A percentile compares a stretch with the other conserved stretches of the same genome.
These are phyloP conservation scores for Gallirallus australis DNA, from an alignment of 2,797 vertebrate genomes.

Conservation along the genomic window DNA sequence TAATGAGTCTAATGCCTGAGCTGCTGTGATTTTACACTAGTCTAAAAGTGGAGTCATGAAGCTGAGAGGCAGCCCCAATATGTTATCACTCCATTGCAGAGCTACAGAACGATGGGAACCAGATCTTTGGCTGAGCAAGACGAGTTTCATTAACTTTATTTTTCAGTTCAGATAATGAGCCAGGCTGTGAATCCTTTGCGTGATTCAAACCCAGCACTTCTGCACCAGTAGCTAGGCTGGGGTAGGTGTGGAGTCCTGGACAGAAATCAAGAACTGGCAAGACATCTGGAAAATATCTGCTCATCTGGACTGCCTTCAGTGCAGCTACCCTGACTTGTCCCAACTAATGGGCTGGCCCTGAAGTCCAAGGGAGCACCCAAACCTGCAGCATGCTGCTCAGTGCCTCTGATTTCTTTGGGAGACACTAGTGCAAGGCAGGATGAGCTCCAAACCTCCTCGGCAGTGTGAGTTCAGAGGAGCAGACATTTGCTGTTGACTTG, in stretches of 20 bases:
- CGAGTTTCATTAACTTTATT: constrained; percentile 4
- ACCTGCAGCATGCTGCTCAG: neutral
- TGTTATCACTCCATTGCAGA: constrained; percentile 1
- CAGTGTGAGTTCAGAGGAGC: neutral
- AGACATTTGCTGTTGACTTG: neutral
- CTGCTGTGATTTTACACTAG: constrained; percentile 41
- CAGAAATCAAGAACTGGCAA: constrained; percentile 49
- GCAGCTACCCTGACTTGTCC: constrained; percentile 5
- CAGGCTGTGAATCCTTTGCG: neutral
- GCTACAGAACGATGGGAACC: neutral
- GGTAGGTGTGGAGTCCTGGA: constrained; percentile 57
- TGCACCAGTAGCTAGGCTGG: neutral
- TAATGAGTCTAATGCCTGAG: constrained; percentile 44
- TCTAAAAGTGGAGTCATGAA: constrained; percentile 33
- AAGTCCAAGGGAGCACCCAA: neutral
- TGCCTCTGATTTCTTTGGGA: neutral
- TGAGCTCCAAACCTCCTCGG: neutral
- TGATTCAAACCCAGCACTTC: constrained; percentile 29
- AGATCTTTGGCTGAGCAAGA: constrained; percentile 1
- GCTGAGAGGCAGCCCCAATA: neutral
- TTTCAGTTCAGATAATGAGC: constrained; percentile 14
- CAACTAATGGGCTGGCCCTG: neutral
- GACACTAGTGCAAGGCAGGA: neutral
- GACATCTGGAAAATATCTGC: constrained; percentile 20
- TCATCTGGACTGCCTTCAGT: constrained; percentile 37